Evolutionary conservation across 2,113 vertebrate genomes (phyloP).

Genomic region (Hyperopisus bebe): DNA sequence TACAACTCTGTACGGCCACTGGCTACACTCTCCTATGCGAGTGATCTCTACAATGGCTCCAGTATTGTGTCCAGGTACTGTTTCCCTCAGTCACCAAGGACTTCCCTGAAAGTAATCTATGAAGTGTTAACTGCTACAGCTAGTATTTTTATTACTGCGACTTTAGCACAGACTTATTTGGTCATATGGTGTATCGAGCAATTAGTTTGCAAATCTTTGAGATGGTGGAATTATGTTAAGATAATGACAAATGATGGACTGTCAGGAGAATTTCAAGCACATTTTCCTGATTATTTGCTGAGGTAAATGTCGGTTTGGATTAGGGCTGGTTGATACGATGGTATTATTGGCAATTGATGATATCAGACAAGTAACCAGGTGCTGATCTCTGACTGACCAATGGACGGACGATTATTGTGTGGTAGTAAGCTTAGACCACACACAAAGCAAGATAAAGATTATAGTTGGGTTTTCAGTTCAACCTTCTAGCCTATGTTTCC

Average conservation of each 20-base stretch:
- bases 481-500: not conserved
- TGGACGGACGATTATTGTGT: not conserved
- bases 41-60: constrained; percentile 96
- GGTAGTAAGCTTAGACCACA: not conserved
- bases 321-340: too few relatives aligned
- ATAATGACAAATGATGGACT: not conserved
- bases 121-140: not conserved
- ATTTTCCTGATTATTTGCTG: not conserved
- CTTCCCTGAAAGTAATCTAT: not conserved
- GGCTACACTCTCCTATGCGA: constrained; percentile 92
- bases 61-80: constrained; percentile 98
- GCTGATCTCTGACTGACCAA: not conserved
- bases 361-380: too few relatives aligned
- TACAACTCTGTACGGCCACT: constrained; percentile 94
- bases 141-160: not conserved
- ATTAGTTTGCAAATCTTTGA: not conserved
- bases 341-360: too few relatives aligned
- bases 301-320: too few relatives aligned
- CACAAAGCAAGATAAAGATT: not conserved
- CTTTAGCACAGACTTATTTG: not conserved
- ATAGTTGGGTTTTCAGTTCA: not conserved
- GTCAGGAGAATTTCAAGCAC: too few relatives aligned
- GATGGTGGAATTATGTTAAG: not conserved
- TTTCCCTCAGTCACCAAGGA: not conserved
- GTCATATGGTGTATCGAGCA: not conserved